Evolutionary conservation across 2,797 vertebrate species (phyloP), one percentile per base, ranked within the genome.

Genomic region (Malurus leucopterus): DNA sequence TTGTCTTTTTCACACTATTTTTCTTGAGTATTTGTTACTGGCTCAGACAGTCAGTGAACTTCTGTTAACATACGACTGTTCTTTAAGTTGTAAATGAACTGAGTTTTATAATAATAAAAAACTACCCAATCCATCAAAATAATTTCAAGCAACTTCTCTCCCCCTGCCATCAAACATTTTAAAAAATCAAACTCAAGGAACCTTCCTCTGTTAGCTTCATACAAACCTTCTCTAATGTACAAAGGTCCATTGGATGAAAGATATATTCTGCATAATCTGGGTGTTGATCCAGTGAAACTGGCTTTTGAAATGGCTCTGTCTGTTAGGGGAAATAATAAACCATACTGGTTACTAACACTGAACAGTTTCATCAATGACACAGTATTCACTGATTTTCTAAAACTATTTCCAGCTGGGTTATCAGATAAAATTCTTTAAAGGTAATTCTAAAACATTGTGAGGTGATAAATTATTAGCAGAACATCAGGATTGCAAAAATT

Each of bases 261-360:
- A 99, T 99, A 95, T 99, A 99, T 93, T 99, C 99, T 81, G 99
- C 98, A 93, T 99, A 99, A 98, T 99, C 99, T 27, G 99, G 99
- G 91, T 99, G 99, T 81, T 99, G 99, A 93, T 99, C 99, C 95
- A 99, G 95, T 34, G 99, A 98, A 91, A 99, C 99, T 13, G 99
- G 99, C 93, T 99, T 99, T 96, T 98, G 99, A 98, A 99, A 99
- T 64, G 99, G 99, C 86, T 99, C 99, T 53, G 99, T 99, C 99
- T 99, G 96, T 96, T 75, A 88, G 89, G 65, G 63, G 63, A 59
- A 38, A 11, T 17, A 46, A 43, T 7, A 68, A 70, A 57, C 30
- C 54, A 68, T 62, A 78, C 20, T 30, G 44, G 19, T 95, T 91
- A 87, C 62, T 72, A 61, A 65, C 19, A 32, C 3, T 26, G 29